These are phyloP conservation scores for Torymus aiolomorphi DNA, from an alignment of 2,888 invertebrate species.

Conservation along the genomic window DNA sequence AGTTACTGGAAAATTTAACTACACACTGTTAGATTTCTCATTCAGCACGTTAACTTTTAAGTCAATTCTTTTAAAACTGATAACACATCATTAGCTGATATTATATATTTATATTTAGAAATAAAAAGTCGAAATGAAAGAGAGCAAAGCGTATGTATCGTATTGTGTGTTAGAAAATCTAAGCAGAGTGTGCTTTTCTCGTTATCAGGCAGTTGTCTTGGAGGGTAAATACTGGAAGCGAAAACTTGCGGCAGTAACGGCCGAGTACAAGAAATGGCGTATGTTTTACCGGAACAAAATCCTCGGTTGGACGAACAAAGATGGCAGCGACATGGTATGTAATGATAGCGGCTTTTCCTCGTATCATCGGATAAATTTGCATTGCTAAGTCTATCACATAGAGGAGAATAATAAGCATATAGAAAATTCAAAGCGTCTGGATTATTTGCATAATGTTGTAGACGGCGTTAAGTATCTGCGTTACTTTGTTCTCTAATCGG, in stretches of 20 bases:
- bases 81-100: slow-evolving; percentile 9
- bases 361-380: slow-evolving; percentile 9
- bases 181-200: slow-evolving; percentile 48
- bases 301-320: slow-evolving; percentile 85
- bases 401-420: slow-evolving; percentile 6
- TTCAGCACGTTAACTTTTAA: neutral
- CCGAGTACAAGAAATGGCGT: slow-evolving; percentile 99
- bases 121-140: neutral
- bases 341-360: neutral
- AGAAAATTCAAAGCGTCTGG: slow-evolving; percentile 8
- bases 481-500: slow-evolving; percentile 15
- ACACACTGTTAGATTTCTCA: too few relatives aligned
- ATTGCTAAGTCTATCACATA: slow-evolving; percentile 18
- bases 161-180: neutral
- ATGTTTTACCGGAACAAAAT: slow-evolving; percentile 90
- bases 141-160: neutral
- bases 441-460: slow-evolving; percentile 2
- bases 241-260: slow-evolving; percentile 95
- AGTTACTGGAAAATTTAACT: too few relatives aligned
- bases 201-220: slow-evolving; percentile 90
- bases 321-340: slow-evolving; percentile 85
- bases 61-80: neutral
- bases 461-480: neutral
- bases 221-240: slow-evolving; percentile 99
- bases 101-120: neutral